Evolutionary conservation across 2,888 invertebrate genomes (phyloP), one percentile per base, ranked within the genome.

Genomic region (Drosophila sordidula): DNA sequence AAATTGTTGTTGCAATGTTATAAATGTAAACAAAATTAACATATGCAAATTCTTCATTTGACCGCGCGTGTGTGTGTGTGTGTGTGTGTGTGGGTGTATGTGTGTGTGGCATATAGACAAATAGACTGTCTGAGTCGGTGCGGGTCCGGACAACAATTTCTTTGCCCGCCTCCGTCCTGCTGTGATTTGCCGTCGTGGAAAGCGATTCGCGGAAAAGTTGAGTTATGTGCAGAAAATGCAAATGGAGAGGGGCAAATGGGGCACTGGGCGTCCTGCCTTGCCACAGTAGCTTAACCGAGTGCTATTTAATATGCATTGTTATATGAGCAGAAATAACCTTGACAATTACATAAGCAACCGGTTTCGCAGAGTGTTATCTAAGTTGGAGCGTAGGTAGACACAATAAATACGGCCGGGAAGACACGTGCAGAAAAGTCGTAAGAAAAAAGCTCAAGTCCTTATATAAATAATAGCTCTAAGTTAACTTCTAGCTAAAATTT

Each of bases 1-100:
- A 52, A 87, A 81, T 76, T 87, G 82, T 71, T 87, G 81, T 79
- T 87, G 76, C 87, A 81, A 70, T 82, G 76, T 79, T 87, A 77
- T 70, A 78, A 79, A 87, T 79, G 86, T 89, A 89, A 86, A 86
- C 86, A 87, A 84, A 80, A 86, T 80, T 79, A 87, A 78, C 89
- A 89, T 80, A 84, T 88, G 87, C 74, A 84, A 89, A 87, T 86
- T 75, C 71, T 54, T 59, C 65, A 68, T 70, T 52, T 70, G 58
- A 58, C 74, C 57, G 61, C 62, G 65, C 69, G 59, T 69, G 51
- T 22, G 22, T 22, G 22, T 3, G 22, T 22, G 22, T 22, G 22
- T 3, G 2, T 22, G 1, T 3, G 22, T 22, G 1, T 22, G 26
- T 29, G 26, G 6, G 26, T 29, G 26, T 29, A 22, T 34, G 34